phyloP scores from a whole-genome alignment of 2,888 invertebrate species.

The Entomobrya proxima region DNA sequence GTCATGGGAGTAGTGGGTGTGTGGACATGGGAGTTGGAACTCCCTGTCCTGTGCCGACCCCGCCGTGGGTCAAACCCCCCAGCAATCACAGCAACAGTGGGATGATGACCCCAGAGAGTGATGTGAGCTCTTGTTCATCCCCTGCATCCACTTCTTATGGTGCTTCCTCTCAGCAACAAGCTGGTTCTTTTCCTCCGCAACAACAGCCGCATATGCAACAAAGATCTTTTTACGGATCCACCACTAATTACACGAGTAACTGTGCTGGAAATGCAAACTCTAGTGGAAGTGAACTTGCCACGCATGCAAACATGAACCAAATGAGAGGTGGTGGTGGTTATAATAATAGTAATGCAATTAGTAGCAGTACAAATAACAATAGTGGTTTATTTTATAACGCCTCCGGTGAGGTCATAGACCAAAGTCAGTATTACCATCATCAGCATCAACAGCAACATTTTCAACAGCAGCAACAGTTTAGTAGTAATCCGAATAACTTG shows the following conservation, averaged over 20 bases:
- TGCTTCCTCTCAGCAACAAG: constrained; percentile 61
- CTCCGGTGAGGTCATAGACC: constrained; percentile 41
- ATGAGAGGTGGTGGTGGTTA: constrained; percentile 27
- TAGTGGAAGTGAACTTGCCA: constrained; percentile 11
- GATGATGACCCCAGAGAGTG: constrained; percentile 64
- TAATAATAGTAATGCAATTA: constrained; percentile 54
- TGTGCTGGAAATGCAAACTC: constrained; percentile 34
- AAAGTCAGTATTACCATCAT: constrained; percentile 58
- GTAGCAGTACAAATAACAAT: constrained; percentile 63
- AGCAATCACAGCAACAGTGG: constrained; percentile 58
- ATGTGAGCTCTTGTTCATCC: constrained; percentile 63
- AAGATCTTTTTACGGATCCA: constrained; percentile 52
- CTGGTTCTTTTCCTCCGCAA: constrained; percentile 38
- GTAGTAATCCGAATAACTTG: constrained; percentile 5
- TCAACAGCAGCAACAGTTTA: constrained; percentile 47
- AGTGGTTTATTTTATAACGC: constrained; percentile 63
- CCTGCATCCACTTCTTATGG: constrained; percentile 63
- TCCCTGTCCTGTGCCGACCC: constrained; percentile 67
- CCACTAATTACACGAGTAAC: constrained; percentile 49
- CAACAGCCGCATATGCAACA: constrained; percentile 53
- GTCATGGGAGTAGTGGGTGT: constrained; percentile 39
- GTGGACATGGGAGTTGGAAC: constrained; percentile 55
- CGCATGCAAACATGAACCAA: constrained; percentile 44
- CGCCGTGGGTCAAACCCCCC: constrained; percentile 72
- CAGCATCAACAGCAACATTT: constrained; percentile 61